A percentile compares a stretch with the other conserved stretches of the same genome.
Evolutionary conservation across 2,888 invertebrate genomes (phyloP).

Genomic region (Synanthedon vespiformis): DNA sequence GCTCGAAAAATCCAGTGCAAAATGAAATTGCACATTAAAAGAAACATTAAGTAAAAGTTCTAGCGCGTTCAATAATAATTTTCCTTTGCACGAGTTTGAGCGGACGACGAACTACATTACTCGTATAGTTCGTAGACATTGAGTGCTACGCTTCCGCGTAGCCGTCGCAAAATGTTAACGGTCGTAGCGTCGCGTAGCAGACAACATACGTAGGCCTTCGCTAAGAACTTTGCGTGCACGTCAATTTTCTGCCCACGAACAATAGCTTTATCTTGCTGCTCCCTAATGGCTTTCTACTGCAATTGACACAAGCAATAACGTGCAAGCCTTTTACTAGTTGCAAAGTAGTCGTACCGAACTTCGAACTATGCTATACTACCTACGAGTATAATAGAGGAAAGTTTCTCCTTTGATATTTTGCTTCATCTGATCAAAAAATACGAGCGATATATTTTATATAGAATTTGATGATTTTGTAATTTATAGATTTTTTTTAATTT

Average conservation of each 20-base stretch:
- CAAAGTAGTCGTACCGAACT: not conserved
- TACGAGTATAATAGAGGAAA: not conserved
- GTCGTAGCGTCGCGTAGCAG: not conserved
- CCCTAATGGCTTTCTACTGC: constrained; percentile 4
- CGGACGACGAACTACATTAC: too few relatives aligned
- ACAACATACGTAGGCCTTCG: not conserved
- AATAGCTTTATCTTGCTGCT: constrained; percentile 5
- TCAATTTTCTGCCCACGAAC: constrained; percentile 6
- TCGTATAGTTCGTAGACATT: not conserved
- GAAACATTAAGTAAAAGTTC: too few relatives aligned
- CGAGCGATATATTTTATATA: too few relatives aligned
- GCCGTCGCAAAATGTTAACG: not conserved
- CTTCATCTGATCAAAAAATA: too few relatives aligned
- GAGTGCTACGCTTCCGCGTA: constrained; percentile 1
- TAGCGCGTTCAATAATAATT: too few relatives aligned
- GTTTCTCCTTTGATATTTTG: too few relatives aligned
- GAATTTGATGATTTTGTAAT: too few relatives aligned
- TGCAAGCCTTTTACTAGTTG: not conserved
- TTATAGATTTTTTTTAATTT: too few relatives aligned
- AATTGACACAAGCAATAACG: constrained; percentile 7
- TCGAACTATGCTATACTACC: not conserved
- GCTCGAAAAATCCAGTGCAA: too few relatives aligned
- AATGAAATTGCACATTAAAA: too few relatives aligned
- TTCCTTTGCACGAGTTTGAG: too few relatives aligned
- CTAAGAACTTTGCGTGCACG: constrained; percentile 4